Conservation (phyloP, 2,888 invertebrate species). For the Xestobium rufovillosum region DNA sequence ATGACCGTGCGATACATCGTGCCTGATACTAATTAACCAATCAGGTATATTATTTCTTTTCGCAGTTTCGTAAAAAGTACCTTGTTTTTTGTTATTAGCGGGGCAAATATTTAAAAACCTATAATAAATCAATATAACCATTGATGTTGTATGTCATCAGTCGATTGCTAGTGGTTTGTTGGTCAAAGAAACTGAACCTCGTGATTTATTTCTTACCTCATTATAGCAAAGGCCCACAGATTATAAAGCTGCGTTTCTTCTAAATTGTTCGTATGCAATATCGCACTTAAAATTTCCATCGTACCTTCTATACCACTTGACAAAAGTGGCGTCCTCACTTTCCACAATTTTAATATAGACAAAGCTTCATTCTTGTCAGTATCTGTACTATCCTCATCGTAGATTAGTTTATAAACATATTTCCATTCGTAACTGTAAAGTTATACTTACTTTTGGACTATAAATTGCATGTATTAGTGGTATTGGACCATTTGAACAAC, state of each 20-base stretch:
- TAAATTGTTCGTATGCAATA: slow-evolving; percentile 35
- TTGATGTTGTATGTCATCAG: too few relatives aligned
- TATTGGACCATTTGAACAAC: too few relatives aligned
- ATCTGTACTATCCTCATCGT: slow-evolving; percentile 33
- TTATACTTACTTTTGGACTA: slow-evolving; percentile 7
- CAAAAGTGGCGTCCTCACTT: slow-evolving; percentile 48
- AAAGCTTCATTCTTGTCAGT: slow-evolving; percentile 43
- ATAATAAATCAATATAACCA: slow-evolving; percentile 18
- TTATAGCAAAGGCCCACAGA: slow-evolving; percentile 56
- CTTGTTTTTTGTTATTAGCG: slow-evolving; percentile 35
- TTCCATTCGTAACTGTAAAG: slow-evolving; percentile 47
- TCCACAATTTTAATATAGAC: slow-evolving; percentile 50
- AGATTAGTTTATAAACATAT: slow-evolving; percentile 45
- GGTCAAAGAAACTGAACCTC: too few relatives aligned
- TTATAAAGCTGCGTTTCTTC: slow-evolving; percentile 47
- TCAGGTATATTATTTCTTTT: slow-evolving; percentile 62
- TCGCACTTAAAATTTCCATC: slow-evolving; percentile 48
- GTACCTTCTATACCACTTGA: slow-evolving; percentile 58
- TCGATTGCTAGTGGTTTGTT: too few relatives aligned
- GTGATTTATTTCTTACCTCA: slow-evolving; percentile 52
- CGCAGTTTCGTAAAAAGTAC: slow-evolving; percentile 49
- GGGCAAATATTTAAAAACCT: slow-evolving; percentile 41
- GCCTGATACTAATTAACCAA: slow-evolving; percentile 72
- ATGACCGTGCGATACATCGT: slow-evolving; percentile 68
- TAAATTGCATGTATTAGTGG: slow-evolving; percentile 9